A percentile compares a stretch with the other conserved stretches of the same genome.
phyloP scores from a whole-genome alignment of 2,113 vertebrate genomes.

The Eudyptes chrysolophus region DNA sequence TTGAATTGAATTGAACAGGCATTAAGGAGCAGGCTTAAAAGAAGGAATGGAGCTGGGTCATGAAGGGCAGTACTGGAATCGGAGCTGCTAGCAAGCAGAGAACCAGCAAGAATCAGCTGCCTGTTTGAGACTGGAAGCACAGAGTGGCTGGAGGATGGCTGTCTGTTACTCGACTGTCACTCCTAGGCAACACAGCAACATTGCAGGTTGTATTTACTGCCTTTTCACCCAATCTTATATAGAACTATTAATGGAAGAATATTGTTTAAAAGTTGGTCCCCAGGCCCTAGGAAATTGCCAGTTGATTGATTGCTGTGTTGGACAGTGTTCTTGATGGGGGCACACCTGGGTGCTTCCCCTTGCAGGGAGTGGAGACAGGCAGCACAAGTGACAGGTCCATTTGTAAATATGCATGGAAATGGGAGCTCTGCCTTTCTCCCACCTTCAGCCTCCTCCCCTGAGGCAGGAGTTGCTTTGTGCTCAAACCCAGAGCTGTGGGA shows the following conservation, averaged over 20 bases:
- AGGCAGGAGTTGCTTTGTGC: background rate
- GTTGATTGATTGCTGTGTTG: background rate
- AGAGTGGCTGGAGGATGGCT: background rate
- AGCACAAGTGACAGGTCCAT: too few relatives aligned
- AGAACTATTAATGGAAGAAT: background rate
- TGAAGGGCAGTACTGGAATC: background rate
- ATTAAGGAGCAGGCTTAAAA: too few relatives aligned
- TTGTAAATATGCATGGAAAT: fast-evolving
- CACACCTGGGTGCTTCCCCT: background rate
- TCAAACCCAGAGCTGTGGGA: background rate
- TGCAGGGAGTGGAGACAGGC: background rate
- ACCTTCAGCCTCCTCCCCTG: background rate
- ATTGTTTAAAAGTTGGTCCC: background rate
- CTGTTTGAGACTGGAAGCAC: background rate
- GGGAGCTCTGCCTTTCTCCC: background rate
- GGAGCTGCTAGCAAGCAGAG: background rate
- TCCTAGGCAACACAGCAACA: background rate
- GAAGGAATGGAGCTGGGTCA: background rate
- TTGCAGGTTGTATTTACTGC: background rate
- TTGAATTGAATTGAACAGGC: background rate
- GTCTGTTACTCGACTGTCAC: background rate
- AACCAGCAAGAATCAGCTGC: background rate
- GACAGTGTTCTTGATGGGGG: background rate
- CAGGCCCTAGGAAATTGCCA: background rate
- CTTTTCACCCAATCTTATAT: background rate